Evolutionary conservation across 2,888 invertebrate species (phyloP).

Genomic region (Iphiclides podalirius): DNA sequence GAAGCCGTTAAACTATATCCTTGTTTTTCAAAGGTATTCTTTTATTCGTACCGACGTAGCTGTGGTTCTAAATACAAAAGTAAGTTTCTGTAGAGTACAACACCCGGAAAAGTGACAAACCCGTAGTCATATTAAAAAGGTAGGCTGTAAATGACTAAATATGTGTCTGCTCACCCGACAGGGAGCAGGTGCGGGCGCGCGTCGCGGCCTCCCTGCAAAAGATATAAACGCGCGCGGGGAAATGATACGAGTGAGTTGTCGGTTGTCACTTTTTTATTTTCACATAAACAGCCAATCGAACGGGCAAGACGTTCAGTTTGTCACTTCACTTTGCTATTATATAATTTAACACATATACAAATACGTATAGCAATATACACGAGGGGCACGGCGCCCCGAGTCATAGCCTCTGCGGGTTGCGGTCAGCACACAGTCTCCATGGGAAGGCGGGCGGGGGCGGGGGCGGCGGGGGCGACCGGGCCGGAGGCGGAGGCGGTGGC

Average conservation of each 20-base stretch:
- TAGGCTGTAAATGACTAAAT: no score
- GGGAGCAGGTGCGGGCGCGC: no score
- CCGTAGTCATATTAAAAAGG: no score
- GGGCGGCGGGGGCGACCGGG: conserved; percentile 73
- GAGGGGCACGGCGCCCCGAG: conserved; percentile 26
- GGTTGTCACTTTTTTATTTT: conserved; percentile 39
- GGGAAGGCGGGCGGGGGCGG: conserved; percentile 72
- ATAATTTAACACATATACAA: conserved; percentile 37
- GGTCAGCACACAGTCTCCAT: conserved; percentile 83
- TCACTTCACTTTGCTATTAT: conserved; percentile 28
- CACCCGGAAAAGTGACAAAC: no score
- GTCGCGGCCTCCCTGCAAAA: conserved; percentile 35
- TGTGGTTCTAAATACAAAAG: no score
- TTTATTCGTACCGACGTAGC: no score
- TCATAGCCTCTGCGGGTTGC: conserved; percentile 43
- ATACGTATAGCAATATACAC: conserved; percentile 33
- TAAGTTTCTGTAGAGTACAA: no score
- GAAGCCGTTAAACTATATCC: no score
- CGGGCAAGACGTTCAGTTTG: conserved; percentile 38
- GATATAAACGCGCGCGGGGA: conserved; percentile 53
- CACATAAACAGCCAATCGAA: conserved; percentile 59
- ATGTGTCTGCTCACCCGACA: no score
- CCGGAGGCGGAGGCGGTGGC: conserved; percentile 76
- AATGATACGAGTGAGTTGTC: conserved; percentile 1
- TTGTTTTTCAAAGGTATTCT: no score